These are phyloP conservation scores for Pseudococcus jackbeardsleyi DNA, from an alignment of 2,888 invertebrate genomes.

Conservation along the genomic window DNA sequence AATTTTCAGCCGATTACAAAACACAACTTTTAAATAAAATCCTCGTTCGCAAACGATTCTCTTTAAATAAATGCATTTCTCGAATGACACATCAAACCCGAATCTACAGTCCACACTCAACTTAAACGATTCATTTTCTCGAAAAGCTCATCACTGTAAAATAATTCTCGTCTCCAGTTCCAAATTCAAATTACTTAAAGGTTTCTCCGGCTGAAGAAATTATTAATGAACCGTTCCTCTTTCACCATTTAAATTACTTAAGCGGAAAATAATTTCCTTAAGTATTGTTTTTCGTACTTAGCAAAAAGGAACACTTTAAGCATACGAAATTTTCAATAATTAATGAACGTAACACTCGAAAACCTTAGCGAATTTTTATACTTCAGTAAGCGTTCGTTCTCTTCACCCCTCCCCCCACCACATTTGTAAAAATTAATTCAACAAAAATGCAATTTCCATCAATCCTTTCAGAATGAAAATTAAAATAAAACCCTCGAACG, in stretches of 20 bases:
- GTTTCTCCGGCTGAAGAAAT: background rate
- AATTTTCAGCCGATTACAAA: background rate
- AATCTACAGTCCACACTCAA: too few species aligned
- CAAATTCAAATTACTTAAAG: too few species aligned
- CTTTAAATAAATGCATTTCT: too few species aligned
- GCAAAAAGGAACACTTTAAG: background rate
- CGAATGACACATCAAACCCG: too few species aligned
- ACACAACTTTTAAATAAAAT: too few species aligned
- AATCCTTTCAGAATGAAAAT: background rate
- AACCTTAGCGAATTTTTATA: background rate
- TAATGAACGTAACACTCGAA: background rate
- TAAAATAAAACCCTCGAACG: background rate
- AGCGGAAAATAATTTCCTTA: slow-evolving; percentile 4
- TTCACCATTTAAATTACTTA: background rate
- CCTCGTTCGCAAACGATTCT: too few species aligned
- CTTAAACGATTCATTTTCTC: too few species aligned
- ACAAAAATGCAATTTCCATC: background rate
- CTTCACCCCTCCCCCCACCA: background rate
- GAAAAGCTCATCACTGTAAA: too few species aligned
- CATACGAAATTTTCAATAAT: background rate
- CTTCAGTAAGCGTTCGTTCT: background rate
- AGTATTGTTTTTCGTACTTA: background rate
- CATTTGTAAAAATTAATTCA: background rate
- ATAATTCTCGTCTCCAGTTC: too few species aligned
- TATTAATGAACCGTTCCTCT: background rate